phyloP scores from a whole-genome alignment of 2,888 invertebrate genomes.

The Tetranychus piercei region DNA sequence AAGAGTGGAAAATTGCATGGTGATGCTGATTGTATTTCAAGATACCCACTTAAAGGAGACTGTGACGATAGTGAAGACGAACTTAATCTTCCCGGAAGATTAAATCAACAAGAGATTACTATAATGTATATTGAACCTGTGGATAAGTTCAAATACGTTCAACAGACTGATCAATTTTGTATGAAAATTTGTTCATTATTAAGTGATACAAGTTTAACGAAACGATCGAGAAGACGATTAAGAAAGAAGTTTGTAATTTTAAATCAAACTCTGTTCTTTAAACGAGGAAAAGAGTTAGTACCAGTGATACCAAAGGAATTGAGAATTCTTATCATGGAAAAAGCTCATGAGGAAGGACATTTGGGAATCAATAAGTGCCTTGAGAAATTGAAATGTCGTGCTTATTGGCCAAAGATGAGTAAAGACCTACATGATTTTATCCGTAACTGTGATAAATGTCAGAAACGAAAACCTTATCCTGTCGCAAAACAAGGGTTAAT shows the following conservation, averaged over 20 bases:
- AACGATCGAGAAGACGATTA: neutral
- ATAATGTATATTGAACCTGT: too few species aligned
- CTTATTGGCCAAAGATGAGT: conserved; percentile 3
- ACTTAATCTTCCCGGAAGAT: too few species aligned
- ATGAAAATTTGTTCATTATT: neutral
- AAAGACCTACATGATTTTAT: neutral
- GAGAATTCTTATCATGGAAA: neutral
- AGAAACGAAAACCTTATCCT: neutral
- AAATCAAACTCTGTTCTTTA: too few species aligned
- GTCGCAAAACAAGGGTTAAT: neutral
- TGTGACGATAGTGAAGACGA: neutral
- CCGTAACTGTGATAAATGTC: neutral
- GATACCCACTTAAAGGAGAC: neutral
- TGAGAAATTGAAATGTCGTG: neutral
- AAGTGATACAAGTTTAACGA: neutral
- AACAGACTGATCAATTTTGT: neutral
- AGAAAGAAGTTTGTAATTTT: neutral
- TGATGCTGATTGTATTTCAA: conserved; percentile 2
- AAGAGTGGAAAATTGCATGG: neutral
- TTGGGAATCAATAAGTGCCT: neutral
- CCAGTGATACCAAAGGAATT: too few species aligned
- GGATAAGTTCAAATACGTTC: too few species aligned
- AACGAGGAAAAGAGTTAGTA: too few species aligned
- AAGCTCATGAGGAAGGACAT: neutral
- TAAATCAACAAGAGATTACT: too few species aligned